Percentiles rank a stretch among this genome's conserved stretches.
Evolutionary conservation across 2,113 vertebrate genomes (phyloP).

Genomic region (Eudyptes chrysolophus): DNA sequence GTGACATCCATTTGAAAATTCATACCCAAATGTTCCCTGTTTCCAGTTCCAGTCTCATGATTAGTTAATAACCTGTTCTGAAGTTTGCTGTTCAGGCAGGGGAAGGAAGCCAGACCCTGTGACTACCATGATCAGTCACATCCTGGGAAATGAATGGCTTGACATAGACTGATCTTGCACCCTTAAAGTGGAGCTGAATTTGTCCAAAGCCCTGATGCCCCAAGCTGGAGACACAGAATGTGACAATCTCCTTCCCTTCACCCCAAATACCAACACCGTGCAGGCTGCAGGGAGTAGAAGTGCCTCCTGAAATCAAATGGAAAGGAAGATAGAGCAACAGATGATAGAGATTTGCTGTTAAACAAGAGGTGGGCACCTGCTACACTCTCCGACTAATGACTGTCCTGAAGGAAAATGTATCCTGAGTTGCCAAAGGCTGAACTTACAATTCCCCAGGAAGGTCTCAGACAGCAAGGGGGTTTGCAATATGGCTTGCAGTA

Average conservation of each 20-base stretch:
- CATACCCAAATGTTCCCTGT: background rate
- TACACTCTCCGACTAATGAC: background rate
- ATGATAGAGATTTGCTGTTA: background rate
- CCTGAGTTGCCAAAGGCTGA: background rate
- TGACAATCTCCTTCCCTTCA: background rate
- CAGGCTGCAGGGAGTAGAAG: background rate
- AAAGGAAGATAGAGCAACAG: background rate
- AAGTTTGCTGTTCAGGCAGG: background rate
- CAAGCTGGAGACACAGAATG: fast-evolving
- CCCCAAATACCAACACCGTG: background rate
- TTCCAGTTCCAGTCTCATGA: background rate
- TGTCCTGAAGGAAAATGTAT: background rate
- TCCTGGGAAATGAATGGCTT: background rate
- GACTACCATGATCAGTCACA: background rate
- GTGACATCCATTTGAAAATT: background rate
- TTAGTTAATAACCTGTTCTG: background rate
- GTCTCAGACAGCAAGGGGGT: background rate
- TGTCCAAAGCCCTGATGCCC: background rate
- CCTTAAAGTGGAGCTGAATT: background rate
- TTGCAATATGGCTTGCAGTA: background rate
- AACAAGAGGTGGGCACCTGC: background rate
- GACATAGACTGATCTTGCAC: background rate
- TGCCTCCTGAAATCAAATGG: background rate
- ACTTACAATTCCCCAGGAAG: background rate
- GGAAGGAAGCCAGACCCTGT: background rate